Evolutionary conservation across 2,888 invertebrate genomes (phyloP), one percentile per base, ranked within the genome.

Genomic region (Aromia moschata): DNA sequence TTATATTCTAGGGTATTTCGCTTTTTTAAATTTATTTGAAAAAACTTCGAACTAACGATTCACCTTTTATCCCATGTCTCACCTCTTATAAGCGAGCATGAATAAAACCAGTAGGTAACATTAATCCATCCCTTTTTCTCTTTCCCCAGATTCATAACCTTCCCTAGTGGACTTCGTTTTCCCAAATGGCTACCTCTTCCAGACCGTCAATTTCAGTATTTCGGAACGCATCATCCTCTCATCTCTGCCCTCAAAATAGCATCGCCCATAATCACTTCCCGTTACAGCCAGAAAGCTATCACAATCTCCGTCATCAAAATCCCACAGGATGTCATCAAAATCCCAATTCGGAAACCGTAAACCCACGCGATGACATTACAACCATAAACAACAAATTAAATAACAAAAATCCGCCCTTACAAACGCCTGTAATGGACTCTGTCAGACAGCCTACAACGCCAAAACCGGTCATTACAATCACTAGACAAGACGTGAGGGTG

Each of bases 121-220:
- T 18, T 3, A 11, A 18, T 18, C 2, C 14, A 37, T 33, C 18
- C 56, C 60, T 60, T 63, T 64, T 66, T 65, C 41, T 61, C 61
- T 62, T 61, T 62, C 56, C 52, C 31, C 52, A 52, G 52, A 52
- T 52, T 52, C 15, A 16, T 52, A 65, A 67, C 61, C 41, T 58
- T 61, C 49, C 67, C 67, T 63, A 65, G 63, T 59, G 70, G 70
- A 56, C 66, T 65, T 40, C 69, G 65, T 46, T 60, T 64, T 38
- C 68, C 67, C 63, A 66, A 62, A 64, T 68, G 70, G 67, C 62
- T 67, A 52, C 60, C 69, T 60, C 67, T 62, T 38, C 55, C 64
- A 58, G 56, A 58, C 46, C 56, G 61, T 15, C 56, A 58, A 58
- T 20, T 37, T 36, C 62, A 62, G 31, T 55, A 46, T 38, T 56